These are phyloP conservation scores for Panagrolaimus sp. DNA, from an alignment of 1,140 invertebrate genomes.

Conservation along the genomic window DNA sequence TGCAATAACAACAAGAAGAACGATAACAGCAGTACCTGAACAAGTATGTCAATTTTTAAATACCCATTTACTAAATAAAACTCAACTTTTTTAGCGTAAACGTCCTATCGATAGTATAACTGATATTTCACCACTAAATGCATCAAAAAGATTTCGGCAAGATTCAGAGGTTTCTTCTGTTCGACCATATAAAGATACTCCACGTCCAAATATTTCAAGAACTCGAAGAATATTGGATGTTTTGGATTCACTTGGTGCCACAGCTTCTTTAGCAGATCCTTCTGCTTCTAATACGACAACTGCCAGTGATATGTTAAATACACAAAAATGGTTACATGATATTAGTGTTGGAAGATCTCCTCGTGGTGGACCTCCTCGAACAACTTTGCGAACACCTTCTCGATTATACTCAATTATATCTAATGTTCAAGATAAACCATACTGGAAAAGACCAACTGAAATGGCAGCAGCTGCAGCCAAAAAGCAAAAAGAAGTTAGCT, in stretches of 20 bases:
- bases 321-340: slow-evolving; percentile 2
- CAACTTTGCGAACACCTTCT: neutral
- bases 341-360: neutral
- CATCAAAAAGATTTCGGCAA: no score
- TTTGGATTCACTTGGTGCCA: neutral
- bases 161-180: no score
- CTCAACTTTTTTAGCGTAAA: no score
- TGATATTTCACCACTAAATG: no score
- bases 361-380: neutral
- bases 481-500: neutral
- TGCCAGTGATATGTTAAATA: neutral
- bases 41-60: no score
- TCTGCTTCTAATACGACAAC: neutral
- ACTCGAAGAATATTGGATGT: neutral
- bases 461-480: neutral
- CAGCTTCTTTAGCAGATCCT: neutral
- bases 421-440: neutral
- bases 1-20: no score
- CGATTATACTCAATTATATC: neutral
- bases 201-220: neutral
- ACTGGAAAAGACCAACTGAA: neutral
- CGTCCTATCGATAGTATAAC: no score
- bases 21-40: no score
- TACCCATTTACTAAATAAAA: no score
- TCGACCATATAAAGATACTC: no score